Conservation (phyloP, 2,797 vertebrate genomes). For the Falco naumanni region DNA sequence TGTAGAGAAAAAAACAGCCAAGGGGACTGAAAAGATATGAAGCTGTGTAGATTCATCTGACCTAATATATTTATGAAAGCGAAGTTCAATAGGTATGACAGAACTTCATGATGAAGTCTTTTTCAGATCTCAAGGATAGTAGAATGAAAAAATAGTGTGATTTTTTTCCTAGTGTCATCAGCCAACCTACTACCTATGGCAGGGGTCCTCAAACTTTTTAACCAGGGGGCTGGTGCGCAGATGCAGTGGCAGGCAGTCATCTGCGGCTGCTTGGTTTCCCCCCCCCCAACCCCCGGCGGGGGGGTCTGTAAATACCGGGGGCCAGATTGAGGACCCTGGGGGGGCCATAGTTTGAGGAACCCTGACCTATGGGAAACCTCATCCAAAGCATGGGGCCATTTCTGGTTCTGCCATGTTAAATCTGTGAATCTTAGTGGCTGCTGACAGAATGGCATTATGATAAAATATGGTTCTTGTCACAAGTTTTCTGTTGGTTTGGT, state of each 20-base stretch:
- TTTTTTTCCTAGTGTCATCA: neutral
- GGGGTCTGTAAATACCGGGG: no score
- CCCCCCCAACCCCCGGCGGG: no score
- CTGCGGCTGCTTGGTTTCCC: no score
- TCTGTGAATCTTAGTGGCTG: neutral
- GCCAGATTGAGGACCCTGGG: no score
- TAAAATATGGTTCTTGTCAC: conserved; percentile 47
- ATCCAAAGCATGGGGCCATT: neutral
- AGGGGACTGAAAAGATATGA: neutral
- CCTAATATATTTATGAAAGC: neutral
- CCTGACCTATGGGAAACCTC: neutral
- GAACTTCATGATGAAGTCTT: neutral
- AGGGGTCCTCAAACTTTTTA: no score
- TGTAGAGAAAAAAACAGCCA: neutral
- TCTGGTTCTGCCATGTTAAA: neutral
- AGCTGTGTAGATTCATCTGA: neutral
- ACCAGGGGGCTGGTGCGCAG: no score
- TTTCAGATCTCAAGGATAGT: neutral
- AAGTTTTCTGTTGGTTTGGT: neutral
- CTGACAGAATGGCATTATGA: neutral
- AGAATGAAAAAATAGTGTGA: neutral
- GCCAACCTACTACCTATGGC: neutral
- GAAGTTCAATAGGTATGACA: neutral
- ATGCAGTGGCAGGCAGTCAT: no score
- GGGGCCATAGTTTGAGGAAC: no score